A percentile compares a stretch with the other conserved stretches of the same genome.
Evolutionary conservation across 2,888 invertebrate species (phyloP).

Genomic region (Schizotus pectinicornis): DNA sequence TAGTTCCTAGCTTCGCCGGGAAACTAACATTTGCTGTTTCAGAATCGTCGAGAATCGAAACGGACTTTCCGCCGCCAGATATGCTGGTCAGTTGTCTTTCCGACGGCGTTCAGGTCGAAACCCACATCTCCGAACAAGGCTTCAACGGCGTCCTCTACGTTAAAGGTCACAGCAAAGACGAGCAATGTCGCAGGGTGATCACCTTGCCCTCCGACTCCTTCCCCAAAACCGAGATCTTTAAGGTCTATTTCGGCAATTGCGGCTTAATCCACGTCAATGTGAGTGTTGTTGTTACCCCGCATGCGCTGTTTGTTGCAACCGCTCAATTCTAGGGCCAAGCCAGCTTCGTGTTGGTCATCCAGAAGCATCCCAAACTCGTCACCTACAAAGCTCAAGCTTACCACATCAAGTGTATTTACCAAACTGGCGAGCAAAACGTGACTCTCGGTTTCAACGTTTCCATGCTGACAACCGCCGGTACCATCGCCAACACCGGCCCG

Average conservation of each 20-base stretch:
- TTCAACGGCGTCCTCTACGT: conserved; percentile 93
- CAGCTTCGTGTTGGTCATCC: conserved; percentile 92
- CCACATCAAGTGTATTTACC: conserved; percentile 94
- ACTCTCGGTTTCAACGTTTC: conserved; percentile 94
- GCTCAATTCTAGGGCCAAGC: conserved; percentile 75
- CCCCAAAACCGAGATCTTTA: conserved; percentile 71
- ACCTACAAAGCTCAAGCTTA: conserved; percentile 95
- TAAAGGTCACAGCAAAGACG: conserved; percentile 93
- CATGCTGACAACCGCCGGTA: conserved; percentile 93
- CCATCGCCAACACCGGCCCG: conserved; percentile 93
- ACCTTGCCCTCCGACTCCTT: conserved; percentile 72
- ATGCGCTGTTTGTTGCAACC: too few relatives aligned
- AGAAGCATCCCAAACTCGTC: conserved; percentile 94
- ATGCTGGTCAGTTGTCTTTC: conserved; percentile 89
- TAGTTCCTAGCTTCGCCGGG: too few relatives aligned
- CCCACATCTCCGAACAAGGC: conserved; percentile 74
- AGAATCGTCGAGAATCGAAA: conserved; percentile 57
- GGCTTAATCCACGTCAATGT: conserved; percentile 90
- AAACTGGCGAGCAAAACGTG: conserved; percentile 91
- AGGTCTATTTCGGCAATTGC: conserved; percentile 87
- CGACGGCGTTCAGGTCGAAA: conserved; percentile 88
- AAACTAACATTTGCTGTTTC: too few relatives aligned
- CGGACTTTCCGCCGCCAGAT: conserved; percentile 84
- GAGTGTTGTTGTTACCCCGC: conserved; percentile 54
- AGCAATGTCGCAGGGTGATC: conserved; percentile 83